phyloP scores from a whole-genome alignment of 1,140 invertebrate species.

The Drosophila carrolli region DNA sequence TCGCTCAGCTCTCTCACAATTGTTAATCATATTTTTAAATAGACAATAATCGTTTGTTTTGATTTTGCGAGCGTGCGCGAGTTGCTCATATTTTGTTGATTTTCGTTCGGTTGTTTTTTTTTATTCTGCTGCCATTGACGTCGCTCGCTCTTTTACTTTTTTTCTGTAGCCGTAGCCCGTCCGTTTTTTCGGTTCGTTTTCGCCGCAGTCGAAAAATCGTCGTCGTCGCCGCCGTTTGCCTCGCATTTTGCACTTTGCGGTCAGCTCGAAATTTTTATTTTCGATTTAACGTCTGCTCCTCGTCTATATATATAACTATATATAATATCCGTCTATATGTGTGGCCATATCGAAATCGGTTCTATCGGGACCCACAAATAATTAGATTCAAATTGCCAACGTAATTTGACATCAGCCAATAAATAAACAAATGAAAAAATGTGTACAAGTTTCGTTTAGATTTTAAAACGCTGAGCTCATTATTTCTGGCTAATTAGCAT shows the following conservation, averaged over 20 bases:
- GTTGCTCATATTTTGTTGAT: conserved; percentile 55
- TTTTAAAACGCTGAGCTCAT: conserved; percentile 78
- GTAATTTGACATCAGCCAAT: conserved; percentile 23
- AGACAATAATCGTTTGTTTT: conserved; percentile 82
- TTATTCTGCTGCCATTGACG: conserved; percentile 57
- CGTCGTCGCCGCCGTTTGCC: conserved; percentile 67
- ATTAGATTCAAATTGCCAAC: conserved; percentile 39
- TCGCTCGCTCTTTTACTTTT: conserved; percentile 19
- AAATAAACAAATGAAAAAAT: conserved; percentile 37
- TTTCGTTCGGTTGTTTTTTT: conserved; percentile 37
- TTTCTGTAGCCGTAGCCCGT: conserved; percentile 31
- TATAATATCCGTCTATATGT: conserved; percentile 46
- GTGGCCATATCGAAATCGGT: conserved; percentile 33
- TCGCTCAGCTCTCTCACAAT: conserved; percentile 20
- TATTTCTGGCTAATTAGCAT: conserved; percentile 74
- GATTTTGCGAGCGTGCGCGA: conserved; percentile 76
- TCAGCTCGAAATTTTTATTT: conserved; percentile 59
- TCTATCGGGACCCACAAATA: conserved; percentile 35
- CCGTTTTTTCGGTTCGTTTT: conserved; percentile 71
- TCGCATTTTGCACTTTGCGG: conserved; percentile 64
- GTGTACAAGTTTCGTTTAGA: conserved; percentile 51
- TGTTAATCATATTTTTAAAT: conserved; percentile 84
- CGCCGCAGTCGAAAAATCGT: conserved; percentile 78
- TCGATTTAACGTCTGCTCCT: conserved; percentile 41
- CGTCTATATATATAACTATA: conserved; percentile 43